Conservation (phyloP, 2,888 invertebrate species). For the Tachina lurida region DNA sequence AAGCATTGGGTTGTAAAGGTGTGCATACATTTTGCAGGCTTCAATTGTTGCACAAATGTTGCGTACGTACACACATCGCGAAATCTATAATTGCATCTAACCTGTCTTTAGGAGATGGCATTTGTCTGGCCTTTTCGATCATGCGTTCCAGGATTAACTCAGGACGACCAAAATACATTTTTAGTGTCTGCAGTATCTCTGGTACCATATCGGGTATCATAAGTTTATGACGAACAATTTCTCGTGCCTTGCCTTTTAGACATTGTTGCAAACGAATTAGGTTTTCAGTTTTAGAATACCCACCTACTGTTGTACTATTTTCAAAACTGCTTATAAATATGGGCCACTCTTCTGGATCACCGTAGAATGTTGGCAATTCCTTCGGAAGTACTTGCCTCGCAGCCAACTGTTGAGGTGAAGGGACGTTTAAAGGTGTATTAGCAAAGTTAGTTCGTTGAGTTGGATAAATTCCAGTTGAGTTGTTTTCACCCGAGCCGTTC, state of each 20-base stretch:
- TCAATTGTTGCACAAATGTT: constrained; percentile 57
- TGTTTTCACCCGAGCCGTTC: not conserved
- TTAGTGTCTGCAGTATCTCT: constrained; percentile 50
- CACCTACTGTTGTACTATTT: constrained; percentile 49
- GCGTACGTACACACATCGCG: constrained; percentile 32
- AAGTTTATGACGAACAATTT: constrained; percentile 48
- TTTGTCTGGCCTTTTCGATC: constrained; percentile 44
- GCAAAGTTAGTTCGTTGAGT: not conserved
- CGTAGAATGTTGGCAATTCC: constrained; percentile 50
- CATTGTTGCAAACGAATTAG: constrained; percentile 51
- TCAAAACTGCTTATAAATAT: constrained; percentile 46
- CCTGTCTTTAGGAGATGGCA: constrained; percentile 41
- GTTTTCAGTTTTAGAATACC: constrained; percentile 55
- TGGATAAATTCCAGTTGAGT: not conserved
- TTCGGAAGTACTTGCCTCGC: constrained; percentile 48
- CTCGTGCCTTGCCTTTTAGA: constrained; percentile 55
- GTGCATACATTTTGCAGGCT: constrained; percentile 32
- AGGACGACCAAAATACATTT: constrained; percentile 61
- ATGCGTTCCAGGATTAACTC: constrained; percentile 48
- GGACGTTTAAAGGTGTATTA: not conserved
- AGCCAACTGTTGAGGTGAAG: constrained; percentile 50
- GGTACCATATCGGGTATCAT: constrained; percentile 54
- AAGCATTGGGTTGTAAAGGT: constrained; percentile 48
- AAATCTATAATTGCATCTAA: constrained; percentile 57
- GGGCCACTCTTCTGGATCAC: constrained; percentile 62